Evolutionary conservation across 2,888 invertebrate genomes (phyloP), one percentile per base, ranked within the genome.

Genomic region (Tryphoninae sp.): DNA sequence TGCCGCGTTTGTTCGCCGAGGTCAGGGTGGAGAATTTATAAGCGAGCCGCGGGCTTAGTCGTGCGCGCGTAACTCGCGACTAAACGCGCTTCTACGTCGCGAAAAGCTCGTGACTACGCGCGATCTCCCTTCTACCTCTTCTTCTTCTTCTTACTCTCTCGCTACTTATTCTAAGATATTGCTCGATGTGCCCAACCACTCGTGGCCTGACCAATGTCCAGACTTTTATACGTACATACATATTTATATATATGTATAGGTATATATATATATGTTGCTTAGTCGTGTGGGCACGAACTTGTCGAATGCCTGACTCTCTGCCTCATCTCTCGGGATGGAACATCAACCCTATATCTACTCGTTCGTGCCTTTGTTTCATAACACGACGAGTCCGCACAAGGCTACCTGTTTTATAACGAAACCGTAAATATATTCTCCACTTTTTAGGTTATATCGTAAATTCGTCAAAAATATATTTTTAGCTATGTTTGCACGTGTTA

Each of bases 51-150:
- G 16, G 51, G 16, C 9, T 49, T 58, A 19, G 33, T 33, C 75
- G 19, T 33, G 49, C 2, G 49, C 49, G 55, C 42, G 45, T 59
- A 68, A 58, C 45, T 19, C 49, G 23, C 49, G 67, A 75, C 75
- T 59, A 45, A 75, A 59, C 61, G 59, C 45, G 64, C 55, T 75
- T 75, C 78, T 81, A 78, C 81, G 74, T 53, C 78, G 78, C 74
- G 42, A 19, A 33, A 75, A 68, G 67, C 75, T 75, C 67, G 67
- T 64, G 59, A 58, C 53, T 61, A 59, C 71, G 61, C 40, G 40
- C n/a, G 33, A 33, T 33, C 51, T 40, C 51, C 19, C 51, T 42
- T 71, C 19, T 19, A 19, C 19, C 19, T 19, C 19, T 0, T 19
- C 19, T 19, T 19, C 19, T 19, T 19, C 19, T 19, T 19, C 19